Evolutionary conservation across 1,140 invertebrate species (phyloP), one percentile per base, ranked within the genome.

Genomic region (Macrobrachium rosenbergii): DNA sequence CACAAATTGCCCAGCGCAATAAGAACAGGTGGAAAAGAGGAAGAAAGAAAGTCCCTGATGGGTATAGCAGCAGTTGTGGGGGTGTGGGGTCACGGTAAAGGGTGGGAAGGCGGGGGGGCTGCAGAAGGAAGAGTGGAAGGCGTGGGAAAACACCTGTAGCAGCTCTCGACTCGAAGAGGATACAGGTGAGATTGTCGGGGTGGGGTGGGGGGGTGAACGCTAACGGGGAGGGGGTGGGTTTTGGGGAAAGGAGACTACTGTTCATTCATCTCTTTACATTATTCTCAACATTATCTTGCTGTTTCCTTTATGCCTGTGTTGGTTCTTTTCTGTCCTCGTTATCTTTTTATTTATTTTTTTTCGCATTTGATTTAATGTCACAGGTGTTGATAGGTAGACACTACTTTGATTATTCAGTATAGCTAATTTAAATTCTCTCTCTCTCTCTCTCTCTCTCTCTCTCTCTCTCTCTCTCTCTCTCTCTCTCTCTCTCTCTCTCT

Each of bases 371-470:
- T 19, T 77, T 77, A 19, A 52, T 52, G 12, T 52, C 0, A 52
- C 7, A 2, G 52, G 2, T 52, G 12, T 45, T 37, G n/a, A 19
- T 37, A 37, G 28, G 14, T 23, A 72, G 37, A 72, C 67, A 14
- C 5, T 67, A n/a, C 21, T 72, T 69, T 28, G 0, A 72, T 21
- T 67, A 23, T 14, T 72, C 19, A n/a, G 14, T 28, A 17, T 19
- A 72, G 5, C 12, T 37, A 37, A 37, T 17, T 37, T 45, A 19
- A 6, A 28, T 23, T 75, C 72, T 75, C 72, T 43, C 72, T 75
- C 72, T 75, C 72, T 75, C 72, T 75, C 72, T 75, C 72, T 75
- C 72, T 75, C 72, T 75, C 72, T 75, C 72, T 75, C 72, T 75
- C 72, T 75, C 72, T 75, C 72, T 75, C 72, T 75, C 72, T 75